Evolutionary conservation across 1,140 invertebrate genomes (phyloP), one percentile per base, ranked within the genome.

Genomic region (Cherax quadricarinatus): DNA sequence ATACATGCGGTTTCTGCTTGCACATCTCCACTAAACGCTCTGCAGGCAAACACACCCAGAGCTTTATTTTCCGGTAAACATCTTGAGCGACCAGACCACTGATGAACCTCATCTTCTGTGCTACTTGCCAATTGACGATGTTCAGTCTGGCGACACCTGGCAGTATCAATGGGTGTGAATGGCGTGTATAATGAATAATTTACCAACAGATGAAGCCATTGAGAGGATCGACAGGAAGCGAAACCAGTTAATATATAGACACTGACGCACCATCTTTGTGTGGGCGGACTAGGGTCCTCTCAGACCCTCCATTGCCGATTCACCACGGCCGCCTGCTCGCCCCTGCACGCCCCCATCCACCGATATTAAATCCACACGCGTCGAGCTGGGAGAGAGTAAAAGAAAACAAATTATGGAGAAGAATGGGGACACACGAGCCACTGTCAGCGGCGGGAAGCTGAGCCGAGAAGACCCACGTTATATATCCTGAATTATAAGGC

Each of bases 151-250:
- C 88, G 81, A 73, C 81, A 84, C 49, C 21, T 84, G 88, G 88
- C 88, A 90, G 16, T 81, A 48, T 9, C 12, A 57, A 49, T 49
- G 53, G 82, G 88, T 90, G 88, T 85, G 88, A 90, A 90, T 90
- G 88, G 88, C 81, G 88, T 84, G 88, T 90, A 90, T 84, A 90
- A 90, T 90, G 88, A 90, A 90, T 90, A 90, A 90, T 90, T 80
- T 84, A 90, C 82, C 81, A 90, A 62, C 88, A 90, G 88, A 90
- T 90, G 88, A 90, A 90, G 88, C 88, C 66, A 90, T 90, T 90
- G 88, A 90, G 88, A 90, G 81, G 81, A 85, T 90, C 88, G 88
- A 48, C 88, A 89, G 80, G 88, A 83, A 83, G 79, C 80, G 79
- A 48, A 84, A 90, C 88, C 88, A 90, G 88, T 90, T 90, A 80